Base-by-base conservation (phyloP, 1,140 invertebrate genomes). In the Caerostris darwini region DNA sequence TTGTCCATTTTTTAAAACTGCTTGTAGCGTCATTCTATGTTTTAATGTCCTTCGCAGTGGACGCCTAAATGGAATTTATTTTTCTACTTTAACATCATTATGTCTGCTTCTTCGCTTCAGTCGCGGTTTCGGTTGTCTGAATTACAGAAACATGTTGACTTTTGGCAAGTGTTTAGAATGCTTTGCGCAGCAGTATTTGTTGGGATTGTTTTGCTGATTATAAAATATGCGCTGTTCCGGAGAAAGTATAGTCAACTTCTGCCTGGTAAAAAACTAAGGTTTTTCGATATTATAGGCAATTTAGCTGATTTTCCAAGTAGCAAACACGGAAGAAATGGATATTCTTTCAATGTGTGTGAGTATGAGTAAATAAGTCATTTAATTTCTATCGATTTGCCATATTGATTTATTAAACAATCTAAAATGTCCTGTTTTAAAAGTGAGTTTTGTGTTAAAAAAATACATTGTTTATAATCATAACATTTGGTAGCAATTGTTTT, bases 321-420 rank as follows among this genome's bases (percentile, higher is more conserved):
- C 0, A 5, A 67, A n/a, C 61, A 67, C 5, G 61, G 10, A 67
- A 59, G 19, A 54, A 81, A 81, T 81, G 77, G 77, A 81, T 81
- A 19, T 81, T 81, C 77, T 34, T 81, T 81, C 77, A 81, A 81
- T 53, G 77, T 81, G n/a, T 81, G 77, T 81, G 19, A 81, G 77
- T 81, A 81, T 81, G 71, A 81, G 12, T 7, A 7, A 3, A 81
- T 81, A 7, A 8, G 6, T 81, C 19, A 50, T 81, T 5, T 53
- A 34, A 34, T 34, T 34, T 34, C 34, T 34, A 34, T 34, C 34
- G 34, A 34, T 34, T 34, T 34, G 34, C 2, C 34, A 34, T 34
- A 34, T 34, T 34, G 34, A 34, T 34, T 34, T 1, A 34, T 34
- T 34, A 34, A 34, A 34, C 34, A 34, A 34, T 34, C 34, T 34